Percentiles rank a stretch among this genome's conserved stretches.
Evolutionary conservation across 2,797 vertebrate genomes (phyloP).

Genomic region (Pseudochirops cupreus): DNA sequence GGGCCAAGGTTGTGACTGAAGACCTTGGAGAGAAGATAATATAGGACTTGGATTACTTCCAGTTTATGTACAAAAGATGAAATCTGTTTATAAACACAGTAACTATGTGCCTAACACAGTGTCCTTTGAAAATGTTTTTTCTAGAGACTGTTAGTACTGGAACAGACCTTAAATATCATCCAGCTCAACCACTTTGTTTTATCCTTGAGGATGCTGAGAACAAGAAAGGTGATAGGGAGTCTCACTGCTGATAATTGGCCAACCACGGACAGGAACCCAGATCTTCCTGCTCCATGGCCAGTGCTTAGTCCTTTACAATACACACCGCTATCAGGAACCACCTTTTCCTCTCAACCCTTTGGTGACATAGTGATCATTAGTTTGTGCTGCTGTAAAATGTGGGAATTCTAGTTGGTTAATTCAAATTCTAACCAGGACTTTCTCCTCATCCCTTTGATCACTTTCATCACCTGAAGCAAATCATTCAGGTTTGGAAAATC

Average conservation of each 20-base stretch:
- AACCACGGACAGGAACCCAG: neutral
- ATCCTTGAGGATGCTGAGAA: neutral
- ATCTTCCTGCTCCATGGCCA: neutral
- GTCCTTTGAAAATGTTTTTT: neutral
- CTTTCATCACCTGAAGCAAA: neutral
- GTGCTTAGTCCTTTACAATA: neutral
- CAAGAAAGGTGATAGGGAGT: neutral
- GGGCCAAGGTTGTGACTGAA: neutral
- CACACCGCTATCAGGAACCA: neutral
- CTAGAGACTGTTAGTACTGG: neutral
- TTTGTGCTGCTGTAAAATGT: neutral
- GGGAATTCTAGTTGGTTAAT: neutral
- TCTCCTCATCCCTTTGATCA: neutral
- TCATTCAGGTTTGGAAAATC: neutral
- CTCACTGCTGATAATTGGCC: neutral
- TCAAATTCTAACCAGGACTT: neutral
- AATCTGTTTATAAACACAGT: conserved; percentile 3
- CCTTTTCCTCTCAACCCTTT: neutral
- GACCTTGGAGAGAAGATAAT: conserved; percentile 1
- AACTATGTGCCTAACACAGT: neutral
- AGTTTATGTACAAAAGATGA: neutral
- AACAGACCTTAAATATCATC: neutral
- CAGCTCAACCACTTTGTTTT: neutral
- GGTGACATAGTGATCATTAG: neutral
- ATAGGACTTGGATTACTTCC: conserved; percentile 7